These are phyloP conservation scores for Pristionchus exspectatus DNA, from an alignment of 2,888 invertebrate species.

Conservation along the genomic window DNA sequence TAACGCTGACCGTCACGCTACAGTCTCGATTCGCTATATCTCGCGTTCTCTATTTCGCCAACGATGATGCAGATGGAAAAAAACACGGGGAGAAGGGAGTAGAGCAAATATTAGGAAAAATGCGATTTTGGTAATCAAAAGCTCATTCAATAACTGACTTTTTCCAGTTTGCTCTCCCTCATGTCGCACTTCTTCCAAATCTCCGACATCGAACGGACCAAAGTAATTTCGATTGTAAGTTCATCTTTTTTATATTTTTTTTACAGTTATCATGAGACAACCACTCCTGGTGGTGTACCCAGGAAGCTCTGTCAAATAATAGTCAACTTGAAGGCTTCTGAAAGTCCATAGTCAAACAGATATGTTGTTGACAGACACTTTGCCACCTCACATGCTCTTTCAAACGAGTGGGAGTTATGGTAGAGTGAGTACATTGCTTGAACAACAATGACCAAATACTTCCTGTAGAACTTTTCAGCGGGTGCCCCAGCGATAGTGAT, in stretches of 20 bases:
- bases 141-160: neutral
- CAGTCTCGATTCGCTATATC: no score
- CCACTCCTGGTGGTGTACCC: no score
- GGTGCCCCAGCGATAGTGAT: no score
- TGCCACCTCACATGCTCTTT: neutral
- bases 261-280: no score
- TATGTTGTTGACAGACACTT: neutral
- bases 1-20: no score
- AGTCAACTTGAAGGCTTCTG: no score
- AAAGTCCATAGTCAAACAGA: neutral
- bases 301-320: no score
- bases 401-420: neutral
- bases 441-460: neutral
- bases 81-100: no score
- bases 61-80: no score
- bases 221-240: slow-evolving; percentile 29
- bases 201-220: slow-evolving; percentile 29
- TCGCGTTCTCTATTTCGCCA: no score
- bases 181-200: slow-evolving; percentile 53
- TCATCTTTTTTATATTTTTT: neutral
- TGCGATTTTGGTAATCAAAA: neutral
- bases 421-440: no score
- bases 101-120: neutral
- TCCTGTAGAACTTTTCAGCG: no score
- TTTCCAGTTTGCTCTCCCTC: slow-evolving; percentile 34